These are phyloP conservation scores for Xylota segnis DNA, from an alignment of 2,888 invertebrate genomes.

Conservation along the genomic window DNA sequence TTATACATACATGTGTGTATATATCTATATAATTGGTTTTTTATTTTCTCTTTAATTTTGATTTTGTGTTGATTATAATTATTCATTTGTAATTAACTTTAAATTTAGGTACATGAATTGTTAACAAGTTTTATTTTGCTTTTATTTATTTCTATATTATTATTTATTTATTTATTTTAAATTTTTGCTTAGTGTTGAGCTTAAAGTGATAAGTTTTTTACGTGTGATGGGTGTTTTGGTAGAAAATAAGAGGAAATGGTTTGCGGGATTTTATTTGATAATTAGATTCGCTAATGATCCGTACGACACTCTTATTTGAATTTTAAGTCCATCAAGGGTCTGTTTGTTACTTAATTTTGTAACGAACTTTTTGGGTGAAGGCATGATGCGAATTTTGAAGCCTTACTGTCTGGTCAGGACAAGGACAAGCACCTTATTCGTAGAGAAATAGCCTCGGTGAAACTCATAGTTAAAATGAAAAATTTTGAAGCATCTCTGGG, in stretches of 20 bases:
- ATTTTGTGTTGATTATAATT: conserved; percentile 43
- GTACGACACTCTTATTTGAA: too few species aligned
- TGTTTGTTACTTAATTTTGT: too few species aligned
- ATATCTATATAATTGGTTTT: background rate
- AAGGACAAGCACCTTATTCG: too few species aligned
- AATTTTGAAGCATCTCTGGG: too few species aligned
- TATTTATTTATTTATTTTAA: background rate
- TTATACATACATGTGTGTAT: background rate
- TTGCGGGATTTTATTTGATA: background rate
- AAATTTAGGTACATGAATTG: conserved; percentile 61
- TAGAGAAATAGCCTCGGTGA: too few species aligned
- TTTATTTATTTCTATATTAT: background rate
- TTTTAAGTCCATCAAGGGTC: too few species aligned
- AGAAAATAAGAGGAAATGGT: background rate
- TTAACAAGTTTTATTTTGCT: conserved; percentile 53
- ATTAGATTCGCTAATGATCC: too few species aligned
- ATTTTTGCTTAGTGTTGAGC: conserved; percentile 3
- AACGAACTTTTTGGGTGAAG: too few species aligned
- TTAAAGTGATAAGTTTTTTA: conserved; percentile 10
- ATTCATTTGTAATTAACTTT: conserved; percentile 48
- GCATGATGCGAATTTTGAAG: too few species aligned
- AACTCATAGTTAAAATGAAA: too few species aligned
- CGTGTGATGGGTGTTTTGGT: background rate
- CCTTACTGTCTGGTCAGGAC: too few species aligned
- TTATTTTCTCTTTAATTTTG: conserved; percentile 41